These are phyloP conservation scores for Cinara cedri DNA, from an alignment of 2,888 invertebrate species.

Conservation along the genomic window DNA sequence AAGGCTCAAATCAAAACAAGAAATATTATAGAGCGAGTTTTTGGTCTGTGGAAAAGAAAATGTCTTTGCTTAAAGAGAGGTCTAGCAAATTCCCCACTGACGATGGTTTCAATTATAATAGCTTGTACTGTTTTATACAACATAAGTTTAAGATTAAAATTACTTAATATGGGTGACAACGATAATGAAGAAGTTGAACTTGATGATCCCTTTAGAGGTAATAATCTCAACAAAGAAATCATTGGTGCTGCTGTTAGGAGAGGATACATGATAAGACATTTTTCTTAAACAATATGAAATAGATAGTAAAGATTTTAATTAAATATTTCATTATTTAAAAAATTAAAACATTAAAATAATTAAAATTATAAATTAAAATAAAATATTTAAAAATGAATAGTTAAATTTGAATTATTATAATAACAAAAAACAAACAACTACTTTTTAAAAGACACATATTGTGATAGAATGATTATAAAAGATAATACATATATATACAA, in stretches of 20 bases:
- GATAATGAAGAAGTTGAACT: conserved; percentile 2
- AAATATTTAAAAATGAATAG: no score
- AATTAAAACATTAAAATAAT: background rate
- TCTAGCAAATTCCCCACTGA: conserved; percentile 6
- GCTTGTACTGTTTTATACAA: conserved; percentile 16
- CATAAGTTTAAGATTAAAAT: conserved; percentile 20
- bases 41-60: conserved; percentile 4
- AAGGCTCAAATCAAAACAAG: conserved; percentile 18
- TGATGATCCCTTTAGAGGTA: no score
- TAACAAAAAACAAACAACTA: background rate
- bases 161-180: background rate
- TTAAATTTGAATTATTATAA: background rate
- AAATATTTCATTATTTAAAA: background rate
- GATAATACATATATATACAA: no score
- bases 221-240: no score
- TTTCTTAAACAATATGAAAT: background rate
- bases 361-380: no score
- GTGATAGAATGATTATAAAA: no score
- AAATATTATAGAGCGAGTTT: conserved; percentile 16
- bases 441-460: no score
- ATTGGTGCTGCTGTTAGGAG: background rate
- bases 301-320: background rate
- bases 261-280: conserved; percentile 5
- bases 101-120: background rate
- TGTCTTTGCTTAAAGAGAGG: conserved; percentile 26